Base-by-base conservation (phyloP, 1,140 invertebrate genomes). In the Scaptomyza pallida region DNA sequence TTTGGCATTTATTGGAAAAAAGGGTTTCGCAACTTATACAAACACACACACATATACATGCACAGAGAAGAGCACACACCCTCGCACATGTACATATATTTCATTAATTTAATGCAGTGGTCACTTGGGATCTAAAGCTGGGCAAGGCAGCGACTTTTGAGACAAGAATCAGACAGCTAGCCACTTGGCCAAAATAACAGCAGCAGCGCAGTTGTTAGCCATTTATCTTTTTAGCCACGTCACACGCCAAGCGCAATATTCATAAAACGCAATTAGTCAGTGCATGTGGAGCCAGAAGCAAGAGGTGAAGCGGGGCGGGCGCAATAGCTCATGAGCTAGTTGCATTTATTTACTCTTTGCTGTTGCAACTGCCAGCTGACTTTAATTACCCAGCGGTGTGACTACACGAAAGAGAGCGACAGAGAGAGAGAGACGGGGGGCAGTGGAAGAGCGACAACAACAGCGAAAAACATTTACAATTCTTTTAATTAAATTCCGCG, bases 1-100 rank as follows among this genome's bases (percentile, higher is more conserved):
- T 88, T 88, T 88, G 82, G 82, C 82, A 88, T 88, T 88, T 88
- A 88, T 88, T 89, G 82, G 82, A 82, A 88, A 85, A 85, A 85
- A 75, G 82, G 81, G 78, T 63, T 60, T 67, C 37, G 21, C 26
- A 72, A 74, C 63, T 51, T 59, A 37, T 43, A 43, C 12, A 12
- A 45, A 50, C 30, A n/a, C n/a, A n/a, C n/a, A n/a, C n/a, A n/a
- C n/a, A n/a, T n/a, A 43, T 33, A 43, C 45, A n/a, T n/a, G n/a
- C n/a, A n/a, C n/a, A 57, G 35, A 26, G 26, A 9, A 1, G 26
- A 30, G 1, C 52, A 44, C 41, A 26, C 13, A 30, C 37, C 45
- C 13, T 47, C 9, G 43, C 2, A 45, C 23, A 61, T 41, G 41
- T 54, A 19, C 47, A 62, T 55, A 13, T 60, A 43, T 86, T 85